Base-by-base conservation (phyloP, 2,797 vertebrate genomes). In the Smutsia gigantea region DNA sequence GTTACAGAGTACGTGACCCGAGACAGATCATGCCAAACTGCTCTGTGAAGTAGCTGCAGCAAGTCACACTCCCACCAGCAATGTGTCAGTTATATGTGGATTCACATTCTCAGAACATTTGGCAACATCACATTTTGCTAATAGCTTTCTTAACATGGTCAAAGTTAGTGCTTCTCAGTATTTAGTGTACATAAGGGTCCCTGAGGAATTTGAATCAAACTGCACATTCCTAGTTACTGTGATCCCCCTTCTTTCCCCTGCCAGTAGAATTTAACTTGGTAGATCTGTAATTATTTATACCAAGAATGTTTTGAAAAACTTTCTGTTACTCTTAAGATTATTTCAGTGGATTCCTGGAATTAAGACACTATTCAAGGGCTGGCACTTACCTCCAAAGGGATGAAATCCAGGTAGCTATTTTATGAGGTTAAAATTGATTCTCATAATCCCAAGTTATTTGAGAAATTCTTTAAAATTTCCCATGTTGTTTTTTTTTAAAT, bases 301-400 rank as follows among this genome's bases (percentile, higher is more conserved):
- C 46, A 46, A 69, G 39, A 69, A 7, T 83, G 55, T 88, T 92
- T 75, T 59, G 55, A 95, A 92, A 74, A 29, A 7, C 17, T 7
- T 59, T 81, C 66, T 89, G 31, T 81, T 66, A 71, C 15, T 88
- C 9, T 84, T 90, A 68, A 79, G 83, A 83, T 95, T 94, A 66
- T 94, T 90, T 92, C 19, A 66, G 57, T 89, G 71, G 42, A 79
- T 81, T 81, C 39, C 75, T 53, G 66, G 59, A 93, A 71, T 63
- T 19, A 63, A 39, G 49, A n/a, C 55, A 71, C 37, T 85, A 15
- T 87, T 88, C 19, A 96, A 51, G n/a, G 59, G 4, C 6, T 78
- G 86, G 34, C 5, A 51, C 10, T 94, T 78, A 39, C 2, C 37
- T 14, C 23, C 25, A 61, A 86, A 82, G 64, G 74, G 27, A 53